Evolutionary conservation across 2,888 invertebrate species (phyloP).

Genomic region (Amphiduros pacificus): DNA sequence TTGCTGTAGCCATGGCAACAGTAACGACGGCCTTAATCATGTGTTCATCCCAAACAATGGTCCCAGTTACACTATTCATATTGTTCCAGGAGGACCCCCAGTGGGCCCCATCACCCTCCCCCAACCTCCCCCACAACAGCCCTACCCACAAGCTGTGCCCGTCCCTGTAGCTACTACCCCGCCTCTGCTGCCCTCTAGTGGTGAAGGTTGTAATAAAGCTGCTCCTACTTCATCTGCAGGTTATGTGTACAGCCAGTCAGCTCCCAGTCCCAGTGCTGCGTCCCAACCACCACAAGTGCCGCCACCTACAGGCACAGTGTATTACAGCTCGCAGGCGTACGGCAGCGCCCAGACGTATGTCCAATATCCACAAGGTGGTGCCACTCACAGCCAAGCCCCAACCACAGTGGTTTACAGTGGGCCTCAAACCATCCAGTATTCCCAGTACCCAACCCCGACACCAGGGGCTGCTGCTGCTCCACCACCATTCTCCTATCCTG

Average conservation of each 20-base stretch:
- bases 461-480: neutral
- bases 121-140: neutral
- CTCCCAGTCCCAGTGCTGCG: neutral
- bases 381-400: too few relatives aligned
- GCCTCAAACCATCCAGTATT: too few relatives aligned
- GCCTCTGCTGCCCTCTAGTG: neutral
- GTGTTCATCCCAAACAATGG: neutral
- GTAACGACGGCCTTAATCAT: too few relatives aligned
- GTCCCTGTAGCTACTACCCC: neutral
- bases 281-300: neutral
- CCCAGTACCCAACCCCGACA: neutral
- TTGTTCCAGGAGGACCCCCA: too few relatives aligned
- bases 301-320: slow-evolving; percentile 6
- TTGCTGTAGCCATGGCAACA: too few relatives aligned
- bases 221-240: neutral
- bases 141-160: neutral
- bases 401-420: too few relatives aligned
- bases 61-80: slow-evolving; percentile 16
- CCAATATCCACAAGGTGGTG: too few relatives aligned
- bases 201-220: neutral
- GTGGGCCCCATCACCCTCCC: neutral
- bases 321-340: slow-evolving; percentile 14
- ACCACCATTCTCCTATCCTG: too few relatives aligned
- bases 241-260: neutral
- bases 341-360: too few relatives aligned